phyloP scores from a whole-genome alignment of 2,797 vertebrate species.

The Clarias fuscus region DNA sequence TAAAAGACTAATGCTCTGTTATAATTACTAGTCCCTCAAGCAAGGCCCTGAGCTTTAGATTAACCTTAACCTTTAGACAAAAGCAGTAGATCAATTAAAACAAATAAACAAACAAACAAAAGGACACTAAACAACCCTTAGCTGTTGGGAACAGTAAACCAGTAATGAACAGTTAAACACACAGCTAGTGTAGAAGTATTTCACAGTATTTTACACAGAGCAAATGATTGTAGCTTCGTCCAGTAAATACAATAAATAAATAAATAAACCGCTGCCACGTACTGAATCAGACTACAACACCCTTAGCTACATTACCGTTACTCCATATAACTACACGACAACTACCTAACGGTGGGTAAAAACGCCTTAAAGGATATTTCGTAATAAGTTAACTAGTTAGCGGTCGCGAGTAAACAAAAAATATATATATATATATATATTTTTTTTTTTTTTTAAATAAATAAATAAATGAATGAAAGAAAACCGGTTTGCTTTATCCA shows the following conservation, averaged over 20 bases:
- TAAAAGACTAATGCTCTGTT: neutral
- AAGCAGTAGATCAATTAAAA: neutral
- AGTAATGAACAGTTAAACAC: neutral
- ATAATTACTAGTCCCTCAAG: neutral
- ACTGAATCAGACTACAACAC: neutral
- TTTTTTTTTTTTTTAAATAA: too few relatives aligned
- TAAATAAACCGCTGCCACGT: slow-evolving; percentile 8
- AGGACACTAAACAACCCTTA: too few relatives aligned
- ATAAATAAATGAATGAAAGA: neutral
- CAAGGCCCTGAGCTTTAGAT: neutral
- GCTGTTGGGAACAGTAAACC: too few relatives aligned
- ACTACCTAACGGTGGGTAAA: neutral
- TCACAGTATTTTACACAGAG: neutral
- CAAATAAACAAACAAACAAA: too few relatives aligned
- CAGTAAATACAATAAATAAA: slow-evolving; percentile 13
- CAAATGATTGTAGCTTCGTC: neutral
- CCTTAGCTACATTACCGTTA: neutral
- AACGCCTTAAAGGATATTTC: too few relatives aligned
- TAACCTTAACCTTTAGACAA: neutral
- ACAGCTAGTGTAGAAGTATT: neutral
- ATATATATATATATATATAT: neutral
- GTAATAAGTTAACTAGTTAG: neutral
- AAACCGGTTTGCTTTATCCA: neutral
- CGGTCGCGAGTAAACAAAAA: neutral
- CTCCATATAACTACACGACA: neutral